A percentile compares a stretch with the other conserved stretches of the same genome.
Conservation (phyloP, 2,797 vertebrate genomes). For the Remorina albescens region DNA sequence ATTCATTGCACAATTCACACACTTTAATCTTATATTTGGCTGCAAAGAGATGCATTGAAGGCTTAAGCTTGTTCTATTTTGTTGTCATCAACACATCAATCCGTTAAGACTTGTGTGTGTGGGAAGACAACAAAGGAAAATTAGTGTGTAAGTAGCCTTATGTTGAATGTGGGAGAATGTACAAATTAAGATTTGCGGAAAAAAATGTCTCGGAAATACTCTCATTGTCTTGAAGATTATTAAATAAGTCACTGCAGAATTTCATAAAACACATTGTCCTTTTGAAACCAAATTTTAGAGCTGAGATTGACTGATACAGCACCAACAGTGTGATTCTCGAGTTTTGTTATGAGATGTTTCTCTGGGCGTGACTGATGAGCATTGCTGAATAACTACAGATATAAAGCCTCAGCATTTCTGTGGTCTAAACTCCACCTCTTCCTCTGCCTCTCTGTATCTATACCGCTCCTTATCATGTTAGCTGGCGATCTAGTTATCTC, state of each 20-base stretch:
- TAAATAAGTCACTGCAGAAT: not conserved
- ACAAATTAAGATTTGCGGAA: too few species aligned
- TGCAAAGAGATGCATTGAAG: not conserved
- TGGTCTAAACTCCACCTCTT: slow-evolving; percentile 70
- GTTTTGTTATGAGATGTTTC: slow-evolving; percentile 21
- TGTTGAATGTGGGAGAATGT: too few species aligned
- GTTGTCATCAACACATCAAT: too few species aligned
- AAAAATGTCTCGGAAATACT: not conserved
- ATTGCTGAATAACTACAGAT: slow-evolving; percentile 59
- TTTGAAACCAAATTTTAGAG: too few species aligned
- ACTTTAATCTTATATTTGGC: not conserved
- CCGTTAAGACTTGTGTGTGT: too few species aligned
- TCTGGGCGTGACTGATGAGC: slow-evolving; percentile 59
- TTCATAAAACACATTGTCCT: not conserved
- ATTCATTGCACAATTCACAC: not conserved
- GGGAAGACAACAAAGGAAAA: too few species aligned
- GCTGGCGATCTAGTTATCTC: slow-evolving; percentile 41
- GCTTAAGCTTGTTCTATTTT: too few species aligned
- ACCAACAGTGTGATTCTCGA: not conserved
- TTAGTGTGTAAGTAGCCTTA: too few species aligned
- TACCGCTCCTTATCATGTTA: slow-evolving; percentile 22
- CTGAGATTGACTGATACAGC: not conserved
- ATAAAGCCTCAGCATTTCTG: slow-evolving; percentile 75
- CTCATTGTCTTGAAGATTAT: not conserved
- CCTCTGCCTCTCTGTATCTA: slow-evolving; percentile 33